Conservation (phyloP, 2,888 invertebrate species). For the Theodoxus fluviatilis region DNA sequence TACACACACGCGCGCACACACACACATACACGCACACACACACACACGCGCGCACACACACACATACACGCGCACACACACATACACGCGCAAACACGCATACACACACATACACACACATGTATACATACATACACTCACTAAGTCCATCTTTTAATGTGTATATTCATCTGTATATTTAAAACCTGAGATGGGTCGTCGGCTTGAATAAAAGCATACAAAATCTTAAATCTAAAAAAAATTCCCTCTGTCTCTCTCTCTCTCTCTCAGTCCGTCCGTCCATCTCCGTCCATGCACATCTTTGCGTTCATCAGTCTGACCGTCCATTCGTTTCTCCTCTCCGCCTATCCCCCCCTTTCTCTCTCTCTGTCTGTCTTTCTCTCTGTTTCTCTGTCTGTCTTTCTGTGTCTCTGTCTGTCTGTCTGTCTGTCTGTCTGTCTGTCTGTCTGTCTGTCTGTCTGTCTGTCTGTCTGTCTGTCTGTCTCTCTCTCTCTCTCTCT, state of each 20-base stretch:
- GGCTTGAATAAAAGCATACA: no score
- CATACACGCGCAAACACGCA: no score
- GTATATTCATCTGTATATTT: no score
- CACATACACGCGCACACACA: no score
- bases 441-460: conserved; percentile 1
- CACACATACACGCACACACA: no score
- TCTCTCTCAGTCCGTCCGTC: neutral
- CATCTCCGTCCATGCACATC: neutral
- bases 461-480: neutral
- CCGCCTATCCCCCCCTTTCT: neutral
- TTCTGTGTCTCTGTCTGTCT: neutral
- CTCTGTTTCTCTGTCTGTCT: conserved; percentile 1
- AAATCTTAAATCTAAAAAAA: no score
- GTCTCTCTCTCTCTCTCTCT: neutral
- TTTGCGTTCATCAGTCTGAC: neutral
- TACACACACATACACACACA: no score
- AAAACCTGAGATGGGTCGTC: no score
- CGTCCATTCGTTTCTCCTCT: neutral
- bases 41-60: no score
- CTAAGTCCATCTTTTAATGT: no score
- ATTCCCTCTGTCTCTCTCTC: neutral
- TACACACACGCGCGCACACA: no score
- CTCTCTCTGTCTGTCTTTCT: neutral
- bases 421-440: conserved; percentile 2
- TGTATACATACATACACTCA: no score